Percentiles rank a stretch among this genome's conserved stretches.
phyloP scores from a whole-genome alignment of 2,888 invertebrate genomes.

The Thecocarcelia acutangulata region DNA sequence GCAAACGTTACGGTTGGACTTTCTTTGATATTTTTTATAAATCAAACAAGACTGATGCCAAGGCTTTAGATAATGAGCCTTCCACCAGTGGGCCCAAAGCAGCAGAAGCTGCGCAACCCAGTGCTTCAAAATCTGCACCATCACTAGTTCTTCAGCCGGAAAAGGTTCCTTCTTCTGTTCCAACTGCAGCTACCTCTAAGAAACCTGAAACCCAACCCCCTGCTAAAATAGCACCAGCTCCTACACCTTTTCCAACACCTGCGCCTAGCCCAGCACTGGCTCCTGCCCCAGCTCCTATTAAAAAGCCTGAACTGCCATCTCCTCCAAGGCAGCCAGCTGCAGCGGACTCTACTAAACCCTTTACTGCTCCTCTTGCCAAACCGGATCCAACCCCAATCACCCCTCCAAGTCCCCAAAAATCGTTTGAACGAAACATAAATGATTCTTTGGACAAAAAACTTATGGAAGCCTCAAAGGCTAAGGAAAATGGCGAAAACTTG shows the following conservation, averaged over 20 bases:
- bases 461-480: conserved; percentile 72
- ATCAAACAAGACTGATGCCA: conserved; percentile 74
- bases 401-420: conserved; percentile 66
- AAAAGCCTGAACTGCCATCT: conserved; percentile 6
- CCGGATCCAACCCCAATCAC: conserved; percentile 24
- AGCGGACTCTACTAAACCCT: conserved; percentile 63
- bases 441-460: conserved; percentile 75
- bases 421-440: conserved; percentile 46
- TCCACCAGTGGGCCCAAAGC: conserved; percentile 53
- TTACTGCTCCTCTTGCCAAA: conserved; percentile 42
- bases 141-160: conserved; percentile 10
- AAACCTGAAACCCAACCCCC: conserved; percentile 18
- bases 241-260: conserved; percentile 36
- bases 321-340: conserved; percentile 29
- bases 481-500: conserved; percentile 74
- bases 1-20: conserved; percentile 81
- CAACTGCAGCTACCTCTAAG: not conserved
- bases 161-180: not conserved
- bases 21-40: conserved; percentile 79
- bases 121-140: conserved; percentile 53
- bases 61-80: conserved; percentile 75
- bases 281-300: not conserved
- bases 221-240: conserved; percentile 40
- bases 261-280: conserved; percentile 2
- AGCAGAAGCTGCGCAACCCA: conserved; percentile 26